These are phyloP conservation scores for Poicephalus gulielmi DNA, from an alignment of 2,113 vertebrate genomes.

Conservation along the genomic window DNA sequence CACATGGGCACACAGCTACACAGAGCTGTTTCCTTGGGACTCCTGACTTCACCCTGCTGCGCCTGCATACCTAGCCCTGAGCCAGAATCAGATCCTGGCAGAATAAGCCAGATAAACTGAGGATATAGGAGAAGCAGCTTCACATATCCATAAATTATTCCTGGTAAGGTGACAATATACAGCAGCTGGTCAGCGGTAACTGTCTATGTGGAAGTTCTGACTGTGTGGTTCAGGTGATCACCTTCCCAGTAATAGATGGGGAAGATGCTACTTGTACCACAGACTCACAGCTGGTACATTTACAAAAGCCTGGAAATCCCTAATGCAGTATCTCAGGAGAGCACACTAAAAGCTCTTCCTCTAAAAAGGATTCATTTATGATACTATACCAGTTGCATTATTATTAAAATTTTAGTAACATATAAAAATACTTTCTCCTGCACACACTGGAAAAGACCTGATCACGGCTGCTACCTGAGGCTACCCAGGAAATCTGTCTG, in stretches of 20 bases:
- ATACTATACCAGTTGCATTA: background rate
- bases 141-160: background rate
- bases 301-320: background rate
- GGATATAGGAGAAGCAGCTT: background rate
- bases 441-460: background rate
- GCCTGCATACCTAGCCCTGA: background rate
- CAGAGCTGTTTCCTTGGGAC: background rate
- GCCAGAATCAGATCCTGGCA: background rate
- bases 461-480: background rate
- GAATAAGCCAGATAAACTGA: background rate
- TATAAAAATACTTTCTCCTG: background rate
- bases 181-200: background rate
- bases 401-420: background rate
- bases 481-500: background rate
- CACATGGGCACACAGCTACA: accelerated
- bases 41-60: background rate
- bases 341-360: background rate
- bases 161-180: background rate
- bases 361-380: background rate
- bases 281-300: background rate
- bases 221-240: background rate
- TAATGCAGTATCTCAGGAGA: background rate
- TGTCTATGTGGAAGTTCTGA: background rate
- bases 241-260: background rate
- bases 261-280: background rate